Evolutionary conservation across 2,888 invertebrate species (phyloP).

Genomic region (Athalia circularis): DNA sequence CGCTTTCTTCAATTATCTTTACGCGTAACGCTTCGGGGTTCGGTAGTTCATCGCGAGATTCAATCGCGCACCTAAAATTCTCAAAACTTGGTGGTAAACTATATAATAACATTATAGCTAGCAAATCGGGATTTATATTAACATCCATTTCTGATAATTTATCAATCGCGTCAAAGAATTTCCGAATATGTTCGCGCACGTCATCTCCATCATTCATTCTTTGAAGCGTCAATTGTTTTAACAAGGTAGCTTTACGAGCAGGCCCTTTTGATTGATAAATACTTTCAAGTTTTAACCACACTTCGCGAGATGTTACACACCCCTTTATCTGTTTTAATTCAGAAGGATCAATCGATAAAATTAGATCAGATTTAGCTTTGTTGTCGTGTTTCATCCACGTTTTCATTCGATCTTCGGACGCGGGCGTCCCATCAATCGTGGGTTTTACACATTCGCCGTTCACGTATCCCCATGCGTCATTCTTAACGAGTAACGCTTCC

Average conservation of each 20-base stretch:
- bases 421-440: no score
- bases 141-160: conserved; percentile 43
- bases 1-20: conserved; percentile 23
- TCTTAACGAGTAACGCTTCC: no score
- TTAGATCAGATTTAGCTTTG: conserved; percentile 16
- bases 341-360: conserved; percentile 6
- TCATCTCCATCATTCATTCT: conserved; percentile 34
- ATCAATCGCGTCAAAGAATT: conserved; percentile 3
- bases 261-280: conserved; percentile 40
- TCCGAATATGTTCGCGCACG: conserved; percentile 40
- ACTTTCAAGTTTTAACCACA: conserved; percentile 42
- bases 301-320: conserved; percentile 24
- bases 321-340: conserved; percentile 13
- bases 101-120: conserved; percentile 22
- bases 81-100: conserved; percentile 31
- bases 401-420: no score
- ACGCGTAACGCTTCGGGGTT: conserved; percentile 21
- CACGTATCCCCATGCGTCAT: no score
- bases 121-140: conserved; percentile 28
- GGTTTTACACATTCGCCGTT: no score
- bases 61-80: conserved; percentile 45
- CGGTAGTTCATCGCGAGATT: conserved; percentile 45
- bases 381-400: neutral
- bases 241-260: conserved; percentile 44
- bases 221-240: conserved; percentile 45